Conservation (phyloP, 1,140 invertebrate genomes). For the Drosophila nasuta region DNA sequence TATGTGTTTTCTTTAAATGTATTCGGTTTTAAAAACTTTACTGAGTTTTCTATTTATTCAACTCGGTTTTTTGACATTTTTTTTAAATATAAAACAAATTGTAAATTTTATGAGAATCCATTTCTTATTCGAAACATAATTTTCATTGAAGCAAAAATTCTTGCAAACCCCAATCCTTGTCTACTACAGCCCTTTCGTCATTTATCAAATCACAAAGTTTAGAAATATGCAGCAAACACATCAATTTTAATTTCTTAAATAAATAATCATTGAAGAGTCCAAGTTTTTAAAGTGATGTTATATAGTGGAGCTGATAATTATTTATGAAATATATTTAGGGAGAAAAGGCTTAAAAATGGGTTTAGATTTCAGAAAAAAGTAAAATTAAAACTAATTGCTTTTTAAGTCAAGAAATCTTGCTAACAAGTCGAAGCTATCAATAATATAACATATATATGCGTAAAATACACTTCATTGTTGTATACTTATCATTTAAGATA, state of each 20-base stretch:
- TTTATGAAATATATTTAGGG: constrained; percentile 38
- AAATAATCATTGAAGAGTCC: too few relatives aligned
- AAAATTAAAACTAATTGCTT: constrained; percentile 50
- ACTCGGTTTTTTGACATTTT: constrained; percentile 44
- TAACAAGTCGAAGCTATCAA: constrained; percentile 33
- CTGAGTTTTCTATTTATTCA: constrained; percentile 19
- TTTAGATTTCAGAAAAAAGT: constrained; percentile 48
- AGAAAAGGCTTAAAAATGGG: constrained; percentile 47
- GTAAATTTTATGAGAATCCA: too few relatives aligned
- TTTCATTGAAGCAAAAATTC: constrained; percentile 36
- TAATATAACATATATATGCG: constrained; percentile 8
- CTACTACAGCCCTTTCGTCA: constrained; percentile 2
- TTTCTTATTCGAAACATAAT: background rate
- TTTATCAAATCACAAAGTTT: constrained; percentile 22
- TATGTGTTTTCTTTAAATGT: constrained; percentile 24
- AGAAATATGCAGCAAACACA: background rate
- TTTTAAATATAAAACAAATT: constrained; percentile 12
- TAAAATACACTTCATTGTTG: constrained; percentile 29
- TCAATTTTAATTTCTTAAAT: too few relatives aligned
- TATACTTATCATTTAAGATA: constrained; percentile 15
- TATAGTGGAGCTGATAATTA: constrained; percentile 18
- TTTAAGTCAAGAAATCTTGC: constrained; percentile 40
- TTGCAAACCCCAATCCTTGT: too few relatives aligned
- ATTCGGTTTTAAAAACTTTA: constrained; percentile 18
- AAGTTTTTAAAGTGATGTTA: constrained; percentile 49